Percentiles rank a stretch among this genome's conserved stretches.
These are phyloP conservation scores for Vollenhovia emeryi DNA, from an alignment of 1,140 invertebrate species.

Conservation along the genomic window DNA sequence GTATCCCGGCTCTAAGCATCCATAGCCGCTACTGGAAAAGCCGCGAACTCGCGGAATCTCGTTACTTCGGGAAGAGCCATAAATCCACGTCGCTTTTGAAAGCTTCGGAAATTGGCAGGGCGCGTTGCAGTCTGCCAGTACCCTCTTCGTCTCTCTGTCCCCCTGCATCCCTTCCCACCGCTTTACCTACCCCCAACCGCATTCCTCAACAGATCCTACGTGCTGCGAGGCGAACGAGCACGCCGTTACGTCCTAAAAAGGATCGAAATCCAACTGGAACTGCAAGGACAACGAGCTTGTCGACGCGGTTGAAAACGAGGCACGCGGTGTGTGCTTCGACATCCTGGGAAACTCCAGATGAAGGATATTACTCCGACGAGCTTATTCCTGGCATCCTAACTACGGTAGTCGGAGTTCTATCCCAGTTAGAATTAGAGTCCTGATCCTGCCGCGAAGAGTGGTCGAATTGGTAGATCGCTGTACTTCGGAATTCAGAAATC, in stretches of 20 bases:
- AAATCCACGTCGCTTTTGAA: conserved; percentile 74
- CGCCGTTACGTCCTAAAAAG: conserved; percentile 34
- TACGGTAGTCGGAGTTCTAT: conserved; percentile 15
- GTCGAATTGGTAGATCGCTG: not conserved
- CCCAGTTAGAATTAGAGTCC: not conserved
- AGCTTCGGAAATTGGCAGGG: conserved; percentile 73
- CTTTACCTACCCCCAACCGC: conserved; percentile 11
- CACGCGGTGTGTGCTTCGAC: not conserved
- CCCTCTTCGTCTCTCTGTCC: conserved; percentile 29
- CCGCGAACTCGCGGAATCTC: conserved; percentile 68
- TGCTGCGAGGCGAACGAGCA: conserved; percentile 17
- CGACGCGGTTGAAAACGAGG: conserved; percentile 16
- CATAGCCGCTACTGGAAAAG: conserved; percentile 23
- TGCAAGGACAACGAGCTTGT: conserved; percentile 48
- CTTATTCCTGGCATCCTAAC: conserved; percentile 17
- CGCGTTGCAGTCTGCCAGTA: conserved; percentile 57
- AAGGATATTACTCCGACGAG: conserved; percentile 43
- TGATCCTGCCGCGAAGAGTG: not conserved
- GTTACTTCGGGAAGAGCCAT: conserved; percentile 68
- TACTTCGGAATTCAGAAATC: not conserved
- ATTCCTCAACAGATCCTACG: conserved; percentile 54
- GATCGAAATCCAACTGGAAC: conserved; percentile 16
- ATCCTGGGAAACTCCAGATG: conserved; percentile 27
- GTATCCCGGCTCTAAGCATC: conserved; percentile 21
- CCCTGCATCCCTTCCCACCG: not conserved